A percentile compares a stretch with the other conserved stretches of the same genome.
Evolutionary conservation across 2,113 vertebrate genomes (phyloP).

Genomic region (Todiramphus saurophagus): DNA sequence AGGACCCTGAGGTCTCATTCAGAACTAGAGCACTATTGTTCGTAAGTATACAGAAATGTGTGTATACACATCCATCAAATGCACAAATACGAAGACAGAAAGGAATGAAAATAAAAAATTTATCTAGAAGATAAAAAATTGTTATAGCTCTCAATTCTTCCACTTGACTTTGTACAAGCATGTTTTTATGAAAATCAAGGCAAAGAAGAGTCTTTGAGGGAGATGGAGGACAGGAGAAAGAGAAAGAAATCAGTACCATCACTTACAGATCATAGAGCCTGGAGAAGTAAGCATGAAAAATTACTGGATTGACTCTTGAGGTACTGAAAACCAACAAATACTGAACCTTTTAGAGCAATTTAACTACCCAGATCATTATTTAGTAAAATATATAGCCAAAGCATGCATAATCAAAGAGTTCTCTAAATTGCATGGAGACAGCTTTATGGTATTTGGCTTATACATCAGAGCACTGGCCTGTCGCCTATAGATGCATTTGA

Average conservation of each 20-base stretch:
- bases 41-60: not conserved
- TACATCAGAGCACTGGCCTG: slow-evolving; percentile 66
- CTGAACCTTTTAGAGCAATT: slow-evolving; percentile 60
- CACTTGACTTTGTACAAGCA: not conserved
- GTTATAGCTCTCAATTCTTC: not conserved
- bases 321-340: slow-evolving; percentile 57
- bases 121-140: not conserved
- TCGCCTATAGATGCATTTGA: slow-evolving; percentile 68
- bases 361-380: slow-evolving; percentile 67
- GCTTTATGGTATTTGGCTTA: slow-evolving; percentile 70
- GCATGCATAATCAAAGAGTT: slow-evolving; percentile 63
- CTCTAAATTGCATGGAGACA: slow-evolving; percentile 70
- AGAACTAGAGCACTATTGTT: not conserved
- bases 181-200: not conserved
- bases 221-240: not conserved
- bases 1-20: not conserved
- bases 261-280: not conserved
- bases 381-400: slow-evolving; percentile 59
- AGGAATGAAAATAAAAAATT: not conserved
- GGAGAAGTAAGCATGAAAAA: slow-evolving; percentile 37
- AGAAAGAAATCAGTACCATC: slow-evolving; percentile 17
- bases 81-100: not conserved
- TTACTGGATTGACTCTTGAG: slow-evolving; percentile 38
- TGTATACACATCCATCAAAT: not conserved
- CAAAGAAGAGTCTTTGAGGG: not conserved